phyloP scores from a whole-genome alignment of 2,888 invertebrate genomes.

The Volucella inanis region DNA sequence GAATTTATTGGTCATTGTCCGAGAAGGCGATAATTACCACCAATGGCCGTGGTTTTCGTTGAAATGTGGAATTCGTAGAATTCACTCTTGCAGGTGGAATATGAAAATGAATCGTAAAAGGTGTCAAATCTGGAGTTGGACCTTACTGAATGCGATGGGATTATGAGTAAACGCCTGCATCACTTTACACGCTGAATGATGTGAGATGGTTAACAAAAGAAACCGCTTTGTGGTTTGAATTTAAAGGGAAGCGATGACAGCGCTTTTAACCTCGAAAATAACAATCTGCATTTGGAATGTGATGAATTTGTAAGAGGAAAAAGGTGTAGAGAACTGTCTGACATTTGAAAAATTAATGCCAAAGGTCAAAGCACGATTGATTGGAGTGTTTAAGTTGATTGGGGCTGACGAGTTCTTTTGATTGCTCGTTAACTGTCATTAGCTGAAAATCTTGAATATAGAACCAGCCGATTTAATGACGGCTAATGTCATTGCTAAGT shows the following conservation, averaged over 20 bases:
- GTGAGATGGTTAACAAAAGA: slow-evolving; percentile 16
- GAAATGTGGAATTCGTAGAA: slow-evolving; percentile 51
- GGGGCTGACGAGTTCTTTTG: too few relatives aligned
- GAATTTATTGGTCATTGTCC: slow-evolving; percentile 56
- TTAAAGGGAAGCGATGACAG: not conserved
- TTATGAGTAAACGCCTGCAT: slow-evolving; percentile 9
- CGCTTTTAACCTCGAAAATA: slow-evolving; percentile 32
- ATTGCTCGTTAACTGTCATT: too few relatives aligned
- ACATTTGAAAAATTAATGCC: too few relatives aligned
- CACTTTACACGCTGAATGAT: slow-evolving; percentile 4
- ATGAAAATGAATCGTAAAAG: slow-evolving; percentile 52
- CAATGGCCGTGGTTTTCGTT: slow-evolving; percentile 24
- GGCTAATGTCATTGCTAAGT: too few relatives aligned
- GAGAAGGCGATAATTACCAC: slow-evolving; percentile 38
- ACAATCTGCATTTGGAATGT: not conserved
- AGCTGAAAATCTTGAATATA: too few relatives aligned
- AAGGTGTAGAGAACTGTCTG: too few relatives aligned
- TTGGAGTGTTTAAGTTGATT: too few relatives aligned
- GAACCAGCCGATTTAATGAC: too few relatives aligned
- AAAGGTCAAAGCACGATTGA: too few relatives aligned
- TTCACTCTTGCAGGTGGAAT: slow-evolving; percentile 48
- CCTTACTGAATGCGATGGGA: slow-evolving; percentile 39
- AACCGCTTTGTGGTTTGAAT: slow-evolving; percentile 34
- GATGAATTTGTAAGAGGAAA: not conserved
- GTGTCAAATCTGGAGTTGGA: slow-evolving; percentile 34